Evolutionary conservation across 1,140 invertebrate species (phyloP).

Genomic region (Pygmarrhopalites habei): DNA sequence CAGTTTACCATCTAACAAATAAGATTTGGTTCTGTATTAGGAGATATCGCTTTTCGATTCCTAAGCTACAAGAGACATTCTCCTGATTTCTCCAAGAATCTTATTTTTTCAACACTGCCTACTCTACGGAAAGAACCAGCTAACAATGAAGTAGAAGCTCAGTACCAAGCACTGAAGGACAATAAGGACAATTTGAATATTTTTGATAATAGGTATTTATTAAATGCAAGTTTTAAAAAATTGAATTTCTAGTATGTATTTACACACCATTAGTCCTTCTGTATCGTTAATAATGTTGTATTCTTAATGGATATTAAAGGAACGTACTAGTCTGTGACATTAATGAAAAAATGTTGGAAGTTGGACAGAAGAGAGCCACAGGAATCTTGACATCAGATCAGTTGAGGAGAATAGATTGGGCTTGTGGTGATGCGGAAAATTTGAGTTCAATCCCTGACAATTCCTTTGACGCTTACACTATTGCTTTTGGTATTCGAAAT

Average conservation of each 20-base stretch:
- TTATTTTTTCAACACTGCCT: not conserved
- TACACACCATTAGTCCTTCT: too few relatives aligned
- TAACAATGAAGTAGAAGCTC: conserved; percentile 35
- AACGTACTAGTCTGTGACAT: conserved; percentile 62
- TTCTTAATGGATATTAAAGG: too few relatives aligned
- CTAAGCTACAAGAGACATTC: conserved; percentile 59
- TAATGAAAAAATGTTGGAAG: conserved; percentile 89
- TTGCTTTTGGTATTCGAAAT: conserved; percentile 96
- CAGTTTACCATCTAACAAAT: too few relatives aligned
- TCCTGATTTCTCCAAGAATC: conserved; percentile 4
- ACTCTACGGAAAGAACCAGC: too few relatives aligned
- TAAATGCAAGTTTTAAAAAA: conserved; percentile 30
- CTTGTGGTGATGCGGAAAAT: conserved; percentile 83
- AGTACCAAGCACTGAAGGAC: conserved; percentile 19
- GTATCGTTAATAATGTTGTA: too few relatives aligned
- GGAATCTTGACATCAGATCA: conserved; percentile 46
- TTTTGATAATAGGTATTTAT: too few relatives aligned
- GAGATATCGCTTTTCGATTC: conserved; percentile 83
- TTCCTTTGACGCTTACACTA: conserved; percentile 86
- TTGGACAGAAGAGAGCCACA: conserved; percentile 69
- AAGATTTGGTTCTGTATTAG: too few relatives aligned
- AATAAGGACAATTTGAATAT: not conserved
- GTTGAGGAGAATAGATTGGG: conserved; percentile 60
- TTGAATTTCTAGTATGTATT: too few relatives aligned
- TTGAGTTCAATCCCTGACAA: conserved; percentile 67